Evolutionary conservation across 2,113 vertebrate genomes (phyloP).

Genomic region (Theropithecus gelada): DNA sequence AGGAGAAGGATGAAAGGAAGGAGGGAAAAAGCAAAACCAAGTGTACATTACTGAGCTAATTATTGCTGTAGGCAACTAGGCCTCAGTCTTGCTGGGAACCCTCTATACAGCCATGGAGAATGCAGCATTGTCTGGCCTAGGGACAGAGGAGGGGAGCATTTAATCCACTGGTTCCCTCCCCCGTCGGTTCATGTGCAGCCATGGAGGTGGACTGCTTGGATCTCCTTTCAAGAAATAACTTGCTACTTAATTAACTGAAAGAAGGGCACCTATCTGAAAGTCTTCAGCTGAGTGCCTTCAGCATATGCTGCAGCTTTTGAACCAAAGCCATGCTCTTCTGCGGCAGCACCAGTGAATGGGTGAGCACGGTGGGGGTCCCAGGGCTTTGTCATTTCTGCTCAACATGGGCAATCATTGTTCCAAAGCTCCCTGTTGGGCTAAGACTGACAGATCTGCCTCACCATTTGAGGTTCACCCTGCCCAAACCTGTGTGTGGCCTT

Average conservation of each 20-base stretch:
- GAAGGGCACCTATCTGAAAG: not conserved
- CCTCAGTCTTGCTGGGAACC: not conserved
- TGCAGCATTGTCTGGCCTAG: not conserved
- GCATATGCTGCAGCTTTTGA: not conserved
- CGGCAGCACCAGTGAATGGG: not conserved
- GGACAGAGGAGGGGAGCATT: not conserved
- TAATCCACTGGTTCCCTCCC: not conserved
- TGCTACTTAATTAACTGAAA: not conserved
- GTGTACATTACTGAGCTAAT: too few relatives aligned
- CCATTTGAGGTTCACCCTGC: not conserved
- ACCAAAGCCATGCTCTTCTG: not conserved
- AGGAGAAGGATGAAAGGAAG: not conserved
- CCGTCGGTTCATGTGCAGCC: not conserved
- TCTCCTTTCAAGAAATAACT: not conserved
- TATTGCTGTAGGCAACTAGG: not conserved
- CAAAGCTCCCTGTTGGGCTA: not conserved
- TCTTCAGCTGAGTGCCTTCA: not conserved
- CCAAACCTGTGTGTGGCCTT: not conserved
- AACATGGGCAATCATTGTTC: not conserved
- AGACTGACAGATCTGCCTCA: not conserved
- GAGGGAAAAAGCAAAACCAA: not conserved
- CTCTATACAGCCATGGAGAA: not conserved
- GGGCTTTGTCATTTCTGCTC: not conserved
- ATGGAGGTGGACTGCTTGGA: not conserved
- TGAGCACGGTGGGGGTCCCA: rapidly evolving